Base-by-base conservation (phyloP, 2,113 vertebrate species). In the Brachypodius melanocephalos region DNA sequence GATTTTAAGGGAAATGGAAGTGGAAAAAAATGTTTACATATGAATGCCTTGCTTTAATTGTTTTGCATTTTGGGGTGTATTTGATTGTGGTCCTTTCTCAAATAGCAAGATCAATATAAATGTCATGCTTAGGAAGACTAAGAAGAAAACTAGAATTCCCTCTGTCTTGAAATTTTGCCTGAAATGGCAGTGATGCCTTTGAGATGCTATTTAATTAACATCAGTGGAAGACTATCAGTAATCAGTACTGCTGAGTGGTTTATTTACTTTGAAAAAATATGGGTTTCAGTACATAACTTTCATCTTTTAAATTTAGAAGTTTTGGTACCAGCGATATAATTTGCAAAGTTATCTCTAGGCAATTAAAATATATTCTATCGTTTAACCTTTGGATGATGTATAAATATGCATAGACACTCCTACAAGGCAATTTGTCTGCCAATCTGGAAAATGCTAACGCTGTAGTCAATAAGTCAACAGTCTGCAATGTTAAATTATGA, bases 381-480 rank as follows among this genome's bases (percentile, higher is more conserved):
- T 93, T 96, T 89, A 96, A 93, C 88, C 63, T 96, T 92, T 88
- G 85, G 59, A 75, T 90, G 82, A 46, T 76, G 54, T 77, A 94
- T 88, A 93, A 95, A 95, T 96, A 86, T 43, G 84, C 61, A 71
- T 7, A 90, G 78, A 80, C 78, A 80, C 85, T 89, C 89, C 89
- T 93, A 93, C 85, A 80, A 85, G 82, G 78, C 91, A 93, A 80
- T 94, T 95, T 94, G 71, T 83, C 95, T 96, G 91, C 51, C 85
- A 90, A 34, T 95, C 82, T 96, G 88, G 75, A 94, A 94, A 96
- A 95, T 63, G 63, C 78, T 93, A 93, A 80, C 3, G 4, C 67
- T 83, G 43, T 32, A 91, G 88, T 91, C 88, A 93, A 88, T 90
- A 97, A 96, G 55, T 94, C 95, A 95, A 96, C 88, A 94, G 82